phyloP scores from a whole-genome alignment of 2,797 vertebrate genomes.

The Sebastes itinus region DNA sequence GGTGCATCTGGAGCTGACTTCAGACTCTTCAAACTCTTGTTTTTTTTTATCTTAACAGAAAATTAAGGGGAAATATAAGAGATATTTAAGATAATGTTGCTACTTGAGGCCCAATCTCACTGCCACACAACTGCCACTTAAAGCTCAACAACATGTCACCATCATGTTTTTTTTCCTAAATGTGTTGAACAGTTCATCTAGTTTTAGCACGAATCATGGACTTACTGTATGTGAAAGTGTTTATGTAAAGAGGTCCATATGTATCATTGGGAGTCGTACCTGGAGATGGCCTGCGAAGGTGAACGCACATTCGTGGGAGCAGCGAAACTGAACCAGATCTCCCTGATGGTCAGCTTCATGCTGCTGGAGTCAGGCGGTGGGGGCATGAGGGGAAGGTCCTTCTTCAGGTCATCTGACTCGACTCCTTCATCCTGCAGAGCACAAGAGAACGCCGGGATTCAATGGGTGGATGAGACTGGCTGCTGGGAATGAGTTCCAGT shows the following conservation, averaged over 20 bases:
- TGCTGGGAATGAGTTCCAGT: not conserved
- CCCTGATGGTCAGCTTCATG: constrained; percentile 97
- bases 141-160: no score
- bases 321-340: constrained; percentile 99
- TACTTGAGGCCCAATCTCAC: not conserved
- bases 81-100: no score
- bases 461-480: not conserved
- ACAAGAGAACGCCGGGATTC: not conserved
- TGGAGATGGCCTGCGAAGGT: constrained; percentile 89
- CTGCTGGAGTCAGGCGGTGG: constrained; percentile 98
- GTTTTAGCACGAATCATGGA: not conserved
- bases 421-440: constrained; percentile 93
- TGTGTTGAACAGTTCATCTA: not conserved
- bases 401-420: constrained; percentile 98
- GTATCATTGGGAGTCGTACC: constrained; percentile 75
- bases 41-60: no score
- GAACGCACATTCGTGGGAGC: constrained; percentile 96
- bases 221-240: not conserved
- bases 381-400: constrained; percentile 95
- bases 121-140: not conserved
- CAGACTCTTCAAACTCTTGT: no score
- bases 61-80: no score
- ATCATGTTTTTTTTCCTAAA: not conserved
- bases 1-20: no score
- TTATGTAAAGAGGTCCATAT: not conserved